These are phyloP conservation scores for Microhierax caerulescens DNA, from an alignment of 2,797 vertebrate genomes.

Conservation along the genomic window DNA sequence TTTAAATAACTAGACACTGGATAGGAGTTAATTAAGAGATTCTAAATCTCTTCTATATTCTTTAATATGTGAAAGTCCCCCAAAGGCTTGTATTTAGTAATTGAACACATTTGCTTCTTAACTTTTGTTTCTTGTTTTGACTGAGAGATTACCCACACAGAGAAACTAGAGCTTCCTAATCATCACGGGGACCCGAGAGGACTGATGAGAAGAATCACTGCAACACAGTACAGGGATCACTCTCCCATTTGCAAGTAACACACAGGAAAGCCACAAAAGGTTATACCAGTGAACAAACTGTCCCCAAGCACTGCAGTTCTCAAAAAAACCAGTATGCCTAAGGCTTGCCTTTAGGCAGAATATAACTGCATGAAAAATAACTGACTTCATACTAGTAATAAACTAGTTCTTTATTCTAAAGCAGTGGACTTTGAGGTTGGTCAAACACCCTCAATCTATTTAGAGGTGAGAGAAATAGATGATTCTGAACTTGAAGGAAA, in stretches of 20 bases:
- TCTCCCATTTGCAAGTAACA: neutral
- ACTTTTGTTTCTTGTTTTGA: neutral
- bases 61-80: neutral
- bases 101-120: neutral
- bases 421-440: neutral
- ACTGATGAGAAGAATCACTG: neutral
- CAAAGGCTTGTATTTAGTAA: neutral
- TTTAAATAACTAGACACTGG: neutral
- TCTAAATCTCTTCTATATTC: neutral
- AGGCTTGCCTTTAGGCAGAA: neutral
- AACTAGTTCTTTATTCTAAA: neutral
- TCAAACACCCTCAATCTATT: neutral
- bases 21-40: neutral
- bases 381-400: neutral
- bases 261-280: neutral
- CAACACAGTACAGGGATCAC: neutral
- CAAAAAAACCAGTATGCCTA: neutral
- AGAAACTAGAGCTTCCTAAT: neutral
- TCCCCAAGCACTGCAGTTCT: neutral
- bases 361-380: neutral
- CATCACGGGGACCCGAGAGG: neutral
- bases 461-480: neutral
- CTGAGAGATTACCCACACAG: neutral
- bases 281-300: neutral
- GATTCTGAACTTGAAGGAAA: constrained; percentile 45